Percentiles rank a stretch among this genome's conserved stretches.
These are phyloP conservation scores for Vulpes lagopus DNA, from an alignment of 2,113 vertebrate species.

Conservation along the genomic window DNA sequence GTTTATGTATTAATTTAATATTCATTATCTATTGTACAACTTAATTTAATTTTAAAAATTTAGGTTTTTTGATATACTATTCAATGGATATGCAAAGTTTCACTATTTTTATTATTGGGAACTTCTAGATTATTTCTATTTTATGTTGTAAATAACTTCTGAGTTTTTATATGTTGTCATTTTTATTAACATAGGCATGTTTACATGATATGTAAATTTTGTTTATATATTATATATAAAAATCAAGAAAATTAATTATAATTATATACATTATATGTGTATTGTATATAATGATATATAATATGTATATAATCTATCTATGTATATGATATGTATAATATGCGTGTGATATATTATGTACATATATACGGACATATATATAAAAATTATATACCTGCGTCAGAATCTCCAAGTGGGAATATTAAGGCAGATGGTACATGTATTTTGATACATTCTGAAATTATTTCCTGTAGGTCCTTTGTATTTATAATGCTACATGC, in stretches of 20 bases:
- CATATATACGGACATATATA: background rate
- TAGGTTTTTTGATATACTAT: background rate
- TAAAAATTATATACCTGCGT: background rate
- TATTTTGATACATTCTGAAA: constrained; percentile 7
- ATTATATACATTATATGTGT: background rate
- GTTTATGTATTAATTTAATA: background rate
- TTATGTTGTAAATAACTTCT: background rate
- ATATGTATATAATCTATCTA: background rate
- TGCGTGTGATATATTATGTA: background rate
- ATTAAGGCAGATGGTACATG: background rate
- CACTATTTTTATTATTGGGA: background rate
- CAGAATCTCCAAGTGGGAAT: background rate
- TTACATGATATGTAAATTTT: background rate
- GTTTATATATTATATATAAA: background rate
- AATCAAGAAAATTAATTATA: background rate
- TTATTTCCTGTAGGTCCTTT: background rate
- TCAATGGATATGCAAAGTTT: background rate
- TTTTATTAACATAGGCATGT: background rate
- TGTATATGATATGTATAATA: background rate
- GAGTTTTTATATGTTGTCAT: background rate
- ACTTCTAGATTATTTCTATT: constrained; percentile 18
- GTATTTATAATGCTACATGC: background rate
- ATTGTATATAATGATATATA: background rate
- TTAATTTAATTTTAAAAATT: background rate
- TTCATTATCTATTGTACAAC: background rate